These are phyloP conservation scores for Cotesia congregata DNA, from an alignment of 2,888 invertebrate species.

Conservation along the genomic window DNA sequence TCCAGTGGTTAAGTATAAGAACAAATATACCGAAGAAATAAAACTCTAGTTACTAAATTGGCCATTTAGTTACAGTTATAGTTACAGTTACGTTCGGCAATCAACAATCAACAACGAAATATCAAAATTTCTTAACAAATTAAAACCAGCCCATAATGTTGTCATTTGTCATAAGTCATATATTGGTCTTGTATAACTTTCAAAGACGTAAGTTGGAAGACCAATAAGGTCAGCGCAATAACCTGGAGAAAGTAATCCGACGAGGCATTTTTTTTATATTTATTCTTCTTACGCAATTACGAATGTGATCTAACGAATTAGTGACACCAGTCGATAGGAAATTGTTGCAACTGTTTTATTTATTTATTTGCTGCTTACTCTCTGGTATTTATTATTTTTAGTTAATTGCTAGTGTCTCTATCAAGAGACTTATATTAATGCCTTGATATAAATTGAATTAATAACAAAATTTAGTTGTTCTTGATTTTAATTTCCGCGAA, in stretches of 20 bases:
- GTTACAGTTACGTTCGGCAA: neutral
- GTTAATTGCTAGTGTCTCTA: neutral
- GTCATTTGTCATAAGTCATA: neutral
- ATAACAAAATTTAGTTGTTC: neutral
- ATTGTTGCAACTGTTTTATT: conserved; percentile 39
- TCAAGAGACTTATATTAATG: neutral
- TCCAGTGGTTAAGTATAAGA: neutral
- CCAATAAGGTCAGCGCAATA: conserved; percentile 53
- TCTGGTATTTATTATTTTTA: neutral
- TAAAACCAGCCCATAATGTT: conserved; percentile 4
- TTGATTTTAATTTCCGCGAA: neutral
- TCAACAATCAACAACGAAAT: neutral
- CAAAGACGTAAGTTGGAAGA: conserved; percentile 28
- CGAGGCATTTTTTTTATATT: neutral
- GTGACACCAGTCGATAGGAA: conserved; percentile 40
- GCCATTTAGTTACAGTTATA: neutral
- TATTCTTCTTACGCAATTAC: conserved; percentile 53
- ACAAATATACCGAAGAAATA: neutral
- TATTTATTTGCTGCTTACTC: neutral
- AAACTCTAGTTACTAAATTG: neutral
- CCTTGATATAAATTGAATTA: neutral
- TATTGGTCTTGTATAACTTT: conserved; percentile 16
- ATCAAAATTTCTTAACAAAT: neutral
- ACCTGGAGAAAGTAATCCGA: conserved; percentile 57
- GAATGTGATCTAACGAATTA: conserved; percentile 64